Evolutionary conservation across 2,888 invertebrate genomes (phyloP), one percentile per base, ranked within the genome.

Genomic region (Fissipunctia ypsillon): DNA sequence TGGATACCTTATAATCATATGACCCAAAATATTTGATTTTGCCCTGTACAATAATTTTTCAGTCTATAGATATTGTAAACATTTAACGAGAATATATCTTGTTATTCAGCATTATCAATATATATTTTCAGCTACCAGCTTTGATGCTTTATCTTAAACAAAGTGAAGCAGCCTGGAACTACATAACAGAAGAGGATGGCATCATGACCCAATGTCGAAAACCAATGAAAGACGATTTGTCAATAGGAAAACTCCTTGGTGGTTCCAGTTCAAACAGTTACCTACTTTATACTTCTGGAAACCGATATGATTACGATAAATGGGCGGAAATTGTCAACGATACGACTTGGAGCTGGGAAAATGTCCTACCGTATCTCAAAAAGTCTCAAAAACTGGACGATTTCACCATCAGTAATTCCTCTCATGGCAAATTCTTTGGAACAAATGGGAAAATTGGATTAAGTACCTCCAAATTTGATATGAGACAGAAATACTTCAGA

Each of bases 281-380:
- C 54, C 66, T 84, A 0, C 28, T 84, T 0, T 88, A 86, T 45
- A 78, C 81, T 9, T 64, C 81, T 56, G 88, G 88, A 2, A 85
- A 84, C 52, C 83, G 84, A 9, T 78, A 82, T 3, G 90, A 92
- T 64, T 92, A 88, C 61, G 76, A 90, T 9, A 28, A 69, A 14
- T 93, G 92, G 92, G 90, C 90, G 2, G 68, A 79, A 10, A 75
- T 81, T 0, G 80, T 76, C 0, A 79, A 83, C 5, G 91, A 92
- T 45, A 69, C 81, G 0, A 80, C 82, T 0, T 92, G 93, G 91
- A 88, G 75, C 7, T 93, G 90, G 83, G 68, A 84, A 0, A 85
- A 85, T n/a, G 83, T 91, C 0, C 69, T 90, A 2, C 89, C 89
- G 3, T 91, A 90, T 73, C 90, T 92, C n/a, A 88, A 84, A 12